Base-by-base conservation (phyloP, 2,113 vertebrate species). In the Catharus bicknelli region DNA sequence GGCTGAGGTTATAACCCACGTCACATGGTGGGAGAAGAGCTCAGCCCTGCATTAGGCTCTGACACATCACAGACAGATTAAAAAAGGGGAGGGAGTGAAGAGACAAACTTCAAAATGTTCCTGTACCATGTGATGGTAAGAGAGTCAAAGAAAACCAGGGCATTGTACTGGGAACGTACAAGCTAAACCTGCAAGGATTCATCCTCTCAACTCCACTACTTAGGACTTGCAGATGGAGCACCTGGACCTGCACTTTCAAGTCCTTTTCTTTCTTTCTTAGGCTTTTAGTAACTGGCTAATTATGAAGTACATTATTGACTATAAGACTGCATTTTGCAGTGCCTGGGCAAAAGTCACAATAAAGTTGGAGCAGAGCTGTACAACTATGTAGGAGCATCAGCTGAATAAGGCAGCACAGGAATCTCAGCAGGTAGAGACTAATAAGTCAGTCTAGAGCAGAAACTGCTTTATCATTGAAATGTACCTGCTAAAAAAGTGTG, bases 41-140 rank as follows among this genome's bases (percentile, higher is more conserved):
- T 94, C 74, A 94, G 74, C 53, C 61, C 62, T 72, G 51, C 27
- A 38, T 78, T 86, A 78, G 82, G 67, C 50, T 70, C 47, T 87
- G 62, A 90, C 62, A 94, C 42, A 69, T 76, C 69, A 76, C 20
- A 73, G 54, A 88, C 11, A 76, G 40, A 91, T 25, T 50, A 40
- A 77, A 34, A 15, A 3, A 12, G 42, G 1, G 1, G 21, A 4
- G 9, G 7, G 2, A 11, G 5, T 14, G 7, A 38, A 72, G 3
- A 76, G 5, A 75, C 6, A 82, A 55, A 20, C 34, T 45, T 21
- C 67, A 85, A 80, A 84, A 79, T 10, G 26, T 73, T 94, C 58
- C 13, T 53, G 38, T 64, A 38, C 30, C 63, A 69, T 23, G 17
- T 62, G 78, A 80, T 38, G 16, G 30, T 1, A 67, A 42, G 29